phyloP scores from a whole-genome alignment of 2,888 invertebrate genomes.

The Rhodophaea formosa region DNA sequence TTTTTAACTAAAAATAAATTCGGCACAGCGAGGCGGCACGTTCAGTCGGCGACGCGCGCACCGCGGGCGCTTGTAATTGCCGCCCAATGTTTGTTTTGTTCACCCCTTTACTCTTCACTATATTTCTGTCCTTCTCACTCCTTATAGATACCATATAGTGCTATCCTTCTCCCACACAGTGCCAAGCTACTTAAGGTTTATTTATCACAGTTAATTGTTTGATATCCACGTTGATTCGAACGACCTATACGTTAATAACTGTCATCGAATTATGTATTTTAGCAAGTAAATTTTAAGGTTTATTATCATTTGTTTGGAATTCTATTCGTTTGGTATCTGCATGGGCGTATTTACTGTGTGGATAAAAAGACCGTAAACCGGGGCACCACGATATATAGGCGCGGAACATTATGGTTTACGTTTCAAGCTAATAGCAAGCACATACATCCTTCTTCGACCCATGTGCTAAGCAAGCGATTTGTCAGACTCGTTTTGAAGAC shows the following conservation, averaged over 20 bases:
- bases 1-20: slow-evolving; percentile 28
- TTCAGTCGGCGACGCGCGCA: slow-evolving; percentile 45
- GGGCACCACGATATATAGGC: too few species aligned
- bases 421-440: too few species aligned
- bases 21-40: slow-evolving; percentile 44
- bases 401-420: too few species aligned
- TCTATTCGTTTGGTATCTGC: slow-evolving; percentile 5
- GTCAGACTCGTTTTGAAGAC: too few species aligned
- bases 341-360: too few species aligned
- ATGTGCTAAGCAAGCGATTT: too few species aligned
- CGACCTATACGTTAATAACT: slow-evolving; percentile 21
- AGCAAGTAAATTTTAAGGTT: slow-evolving; percentile 20
- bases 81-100: slow-evolving; percentile 69
- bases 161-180: slow-evolving; percentile 34
- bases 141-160: slow-evolving; percentile 1
- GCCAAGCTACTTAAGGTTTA: slow-evolving; percentile 58
- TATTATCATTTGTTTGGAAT: slow-evolving; percentile 23
- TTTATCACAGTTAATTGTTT: slow-evolving; percentile 59
- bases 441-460: too few species aligned
- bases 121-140: slow-evolving; percentile 32
- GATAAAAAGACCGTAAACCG: too few species aligned
- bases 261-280: slow-evolving; percentile 23
- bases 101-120: slow-evolving; percentile 52
- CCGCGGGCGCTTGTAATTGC: slow-evolving; percentile 67
- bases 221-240: slow-evolving; percentile 36